Evolutionary conservation across 2,113 vertebrate species (phyloP), one percentile per base, ranked within the genome.

Genomic region (Platichthys stellatus): DNA sequence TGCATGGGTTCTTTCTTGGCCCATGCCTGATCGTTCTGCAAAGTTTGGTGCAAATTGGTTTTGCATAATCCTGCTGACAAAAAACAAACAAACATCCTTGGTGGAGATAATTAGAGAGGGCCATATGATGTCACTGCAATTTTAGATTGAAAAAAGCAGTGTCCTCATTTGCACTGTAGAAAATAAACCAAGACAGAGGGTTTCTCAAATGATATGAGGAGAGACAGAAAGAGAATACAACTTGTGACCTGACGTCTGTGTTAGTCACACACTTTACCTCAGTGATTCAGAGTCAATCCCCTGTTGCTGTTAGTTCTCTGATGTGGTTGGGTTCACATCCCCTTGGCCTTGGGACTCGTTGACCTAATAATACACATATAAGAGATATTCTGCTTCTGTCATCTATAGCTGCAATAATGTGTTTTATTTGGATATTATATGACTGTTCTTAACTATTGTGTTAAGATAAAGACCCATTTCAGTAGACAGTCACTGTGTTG

Each of bases 121-220:
- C 47, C 14, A 51, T 51, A 45, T 79, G 64, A 81, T 83, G 71
- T 83, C 66, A 82, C 70, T 58, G 64, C 71, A 88, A 70, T 85
- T 83, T 84, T 47, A 86, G 83, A 84, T 75, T 69, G 75, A 64
- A 73, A 60, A 73, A 60, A 67, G 64, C 56, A 73, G 73, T 69
- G 67, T 75, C 66, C 38, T 76, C 53, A 40, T 69, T 72, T 15
- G 9, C 83, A 84, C 60, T 72, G 38, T 72, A 4, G 61, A 26
- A 75, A 75, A 65, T 70, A 69, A 62, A 63, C 49, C 5, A 69
- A 58, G 53, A 59, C 24, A 43, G 40, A 54, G 63, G 59, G n/a
- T 70, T 23, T 72, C 21, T 43, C 10, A 69, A 81, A 73, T 17
- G 18, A 69, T 80, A 35, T 77, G 83, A 65, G 53, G 65, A 31